phyloP scores from a whole-genome alignment of 2,797 vertebrate genomes.

The Malacoraja senta region DNA sequence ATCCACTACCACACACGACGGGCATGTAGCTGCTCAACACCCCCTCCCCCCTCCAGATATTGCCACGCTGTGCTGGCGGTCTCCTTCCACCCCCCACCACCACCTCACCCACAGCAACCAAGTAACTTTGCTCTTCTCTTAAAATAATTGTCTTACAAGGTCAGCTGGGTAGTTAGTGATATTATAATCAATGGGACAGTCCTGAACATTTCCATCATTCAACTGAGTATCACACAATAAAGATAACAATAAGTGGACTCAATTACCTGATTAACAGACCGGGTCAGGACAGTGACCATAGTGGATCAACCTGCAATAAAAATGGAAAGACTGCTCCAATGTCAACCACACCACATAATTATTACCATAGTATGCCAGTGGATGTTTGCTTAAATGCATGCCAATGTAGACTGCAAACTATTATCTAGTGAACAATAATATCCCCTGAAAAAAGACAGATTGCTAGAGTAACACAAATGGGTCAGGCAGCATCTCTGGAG shows the following conservation, averaged over 20 bases:
- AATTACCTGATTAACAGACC: conserved; percentile 89
- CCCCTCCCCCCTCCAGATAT: too few relatives aligned
- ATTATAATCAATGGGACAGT: conserved; percentile 61
- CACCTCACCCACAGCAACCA: too few relatives aligned
- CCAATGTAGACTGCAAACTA: too few relatives aligned
- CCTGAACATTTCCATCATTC: background rate
- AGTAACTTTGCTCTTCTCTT: too few relatives aligned
- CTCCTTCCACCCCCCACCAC: too few relatives aligned
- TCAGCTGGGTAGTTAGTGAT: conserved; percentile 69
- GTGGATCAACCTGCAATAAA: conserved; percentile 65
- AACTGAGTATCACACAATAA: background rate
- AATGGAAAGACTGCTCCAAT: background rate
- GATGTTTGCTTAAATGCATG: background rate
- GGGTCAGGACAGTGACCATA: conserved; percentile 81
- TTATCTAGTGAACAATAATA: too few relatives aligned
- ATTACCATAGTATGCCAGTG: background rate
- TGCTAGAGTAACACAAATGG: too few relatives aligned
- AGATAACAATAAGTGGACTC: background rate
- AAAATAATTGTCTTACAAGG: conserved; percentile 45
- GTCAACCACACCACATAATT: background rate
- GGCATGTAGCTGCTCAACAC: too few relatives aligned
- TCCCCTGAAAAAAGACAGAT: too few relatives aligned
- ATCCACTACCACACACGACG: too few relatives aligned
- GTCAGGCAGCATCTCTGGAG: too few relatives aligned
- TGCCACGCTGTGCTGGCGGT: too few relatives aligned